These are phyloP conservation scores for Sinopyrophorus schimmeli DNA, from an alignment of 2,888 invertebrate species.

Conservation along the genomic window DNA sequence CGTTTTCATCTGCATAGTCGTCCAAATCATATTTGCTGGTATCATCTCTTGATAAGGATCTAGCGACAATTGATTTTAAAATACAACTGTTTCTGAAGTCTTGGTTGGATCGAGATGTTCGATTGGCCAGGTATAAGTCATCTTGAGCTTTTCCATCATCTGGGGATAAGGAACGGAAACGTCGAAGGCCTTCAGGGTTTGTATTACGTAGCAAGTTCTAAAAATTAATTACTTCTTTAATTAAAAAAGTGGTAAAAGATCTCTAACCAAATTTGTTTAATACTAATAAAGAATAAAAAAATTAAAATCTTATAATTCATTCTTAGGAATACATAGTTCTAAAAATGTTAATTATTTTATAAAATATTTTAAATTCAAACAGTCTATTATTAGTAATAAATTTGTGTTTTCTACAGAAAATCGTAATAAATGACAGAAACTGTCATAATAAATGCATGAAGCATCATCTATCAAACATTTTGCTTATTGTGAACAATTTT, in stretches of 20 bases:
- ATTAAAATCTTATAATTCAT: too few species aligned
- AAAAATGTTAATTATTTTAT: background rate
- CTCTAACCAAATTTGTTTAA: too few species aligned
- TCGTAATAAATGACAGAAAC: slow-evolving; percentile 25
- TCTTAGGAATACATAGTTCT: background rate
- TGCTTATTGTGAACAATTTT: too few species aligned
- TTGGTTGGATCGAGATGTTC: too few species aligned
- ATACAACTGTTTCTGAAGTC: too few species aligned
- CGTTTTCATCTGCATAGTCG: too few species aligned
- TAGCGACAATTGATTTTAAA: too few species aligned
- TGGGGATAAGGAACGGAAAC: slow-evolving; percentile 13
- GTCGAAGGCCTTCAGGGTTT: slow-evolving; percentile 17
- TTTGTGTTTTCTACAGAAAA: slow-evolving; percentile 18
- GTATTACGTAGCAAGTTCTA: slow-evolving; percentile 19
- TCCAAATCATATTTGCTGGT: too few species aligned
- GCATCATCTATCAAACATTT: slow-evolving; percentile 10
- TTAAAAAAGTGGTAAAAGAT: background rate
- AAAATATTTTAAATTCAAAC: background rate
- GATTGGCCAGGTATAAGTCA: too few species aligned
- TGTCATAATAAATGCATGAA: slow-evolving; percentile 19
- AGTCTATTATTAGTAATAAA: slow-evolving; percentile 7
- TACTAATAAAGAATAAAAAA: too few species aligned
- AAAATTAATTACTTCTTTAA: background rate
- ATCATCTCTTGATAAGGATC: too few species aligned
- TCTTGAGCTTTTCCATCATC: background rate